phyloP scores from a whole-genome alignment of 2,113 vertebrate genomes.

The Lepus europaeus region DNA sequence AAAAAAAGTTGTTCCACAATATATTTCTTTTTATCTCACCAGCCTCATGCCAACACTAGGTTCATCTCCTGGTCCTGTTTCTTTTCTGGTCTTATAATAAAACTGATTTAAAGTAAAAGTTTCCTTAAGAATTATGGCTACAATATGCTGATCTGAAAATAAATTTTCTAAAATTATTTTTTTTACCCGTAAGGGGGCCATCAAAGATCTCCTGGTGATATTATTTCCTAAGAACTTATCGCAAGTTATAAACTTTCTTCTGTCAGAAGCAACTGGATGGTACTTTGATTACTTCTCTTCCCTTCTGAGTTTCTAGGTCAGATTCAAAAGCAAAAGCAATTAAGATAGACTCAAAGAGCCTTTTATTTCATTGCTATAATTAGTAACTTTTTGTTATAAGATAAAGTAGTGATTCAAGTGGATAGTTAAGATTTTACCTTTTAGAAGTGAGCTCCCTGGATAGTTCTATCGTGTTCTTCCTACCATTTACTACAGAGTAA shows the following conservation, averaged over 20 bases:
- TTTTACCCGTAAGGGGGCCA: slow-evolving; percentile 75
- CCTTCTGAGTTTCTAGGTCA: slow-evolving; percentile 66
- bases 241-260: slow-evolving; percentile 76
- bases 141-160: slow-evolving; percentile 78
- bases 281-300: slow-evolving; percentile 60
- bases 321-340: slow-evolving; percentile 63
- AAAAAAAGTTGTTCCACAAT: slow-evolving; percentile 71
- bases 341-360: slow-evolving; percentile 7
- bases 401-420: not conserved
- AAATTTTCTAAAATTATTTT: slow-evolving; percentile 79
- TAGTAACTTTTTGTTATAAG: slow-evolving; percentile 18
- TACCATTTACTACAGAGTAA: slow-evolving; percentile 13
- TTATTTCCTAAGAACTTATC: slow-evolving; percentile 72
- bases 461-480: slow-evolving; percentile 48
- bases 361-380: slow-evolving; percentile 61
- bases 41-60: slow-evolving; percentile 75
- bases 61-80: slow-evolving; percentile 69
- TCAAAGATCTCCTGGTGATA: slow-evolving; percentile 78
- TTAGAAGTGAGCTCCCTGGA: not conserved
- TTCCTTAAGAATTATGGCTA: slow-evolving; percentile 80
- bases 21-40: slow-evolving; percentile 80
- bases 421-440: slow-evolving; percentile 50
- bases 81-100: slow-evolving; percentile 78
- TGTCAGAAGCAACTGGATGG: slow-evolving; percentile 58
- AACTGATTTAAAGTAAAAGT: slow-evolving; percentile 84